These are phyloP conservation scores for Eulemur rubriventer DNA, from an alignment of 2,797 vertebrate genomes.

Conservation along the genomic window DNA sequence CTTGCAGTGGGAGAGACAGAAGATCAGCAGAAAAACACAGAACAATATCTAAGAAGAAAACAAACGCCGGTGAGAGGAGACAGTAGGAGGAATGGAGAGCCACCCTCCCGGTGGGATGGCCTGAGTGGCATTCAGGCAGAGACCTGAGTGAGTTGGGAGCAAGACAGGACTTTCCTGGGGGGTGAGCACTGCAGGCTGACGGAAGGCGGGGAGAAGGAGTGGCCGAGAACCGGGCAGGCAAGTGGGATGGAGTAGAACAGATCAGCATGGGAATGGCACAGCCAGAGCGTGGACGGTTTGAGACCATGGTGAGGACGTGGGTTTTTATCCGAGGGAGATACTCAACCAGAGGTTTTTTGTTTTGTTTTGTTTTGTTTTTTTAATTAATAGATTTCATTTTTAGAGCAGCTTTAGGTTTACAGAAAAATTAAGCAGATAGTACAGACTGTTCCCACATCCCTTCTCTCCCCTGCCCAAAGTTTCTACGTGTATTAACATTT, in stretches of 20 bases:
- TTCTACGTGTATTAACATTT: neutral
- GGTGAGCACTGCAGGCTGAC: fast-evolving
- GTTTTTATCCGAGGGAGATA: too few species aligned
- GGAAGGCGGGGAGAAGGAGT: fast-evolving
- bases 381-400: neutral
- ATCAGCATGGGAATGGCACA: neutral
- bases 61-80: fast-evolving
- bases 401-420: neutral
- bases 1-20: too few species aligned
- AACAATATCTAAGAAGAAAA: neutral
- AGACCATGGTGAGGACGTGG: too few species aligned
- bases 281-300: fast-evolving
- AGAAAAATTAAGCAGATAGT: neutral
- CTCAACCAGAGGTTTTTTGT: neutral
- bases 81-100: too few species aligned
- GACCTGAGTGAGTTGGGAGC: neutral
- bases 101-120: fast-evolving
- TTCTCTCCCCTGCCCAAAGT: neutral
- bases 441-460: neutral
- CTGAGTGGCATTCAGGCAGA: neutral
- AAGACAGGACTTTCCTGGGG: neutral
- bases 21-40: neutral
- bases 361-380: fast-evolving
- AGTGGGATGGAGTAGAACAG: fast-evolving
- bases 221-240: too few species aligned